Evolutionary conservation across 2,888 invertebrate genomes (phyloP), one percentile per base, ranked within the genome.

Genomic region (Camptogramma bilineatum): DNA sequence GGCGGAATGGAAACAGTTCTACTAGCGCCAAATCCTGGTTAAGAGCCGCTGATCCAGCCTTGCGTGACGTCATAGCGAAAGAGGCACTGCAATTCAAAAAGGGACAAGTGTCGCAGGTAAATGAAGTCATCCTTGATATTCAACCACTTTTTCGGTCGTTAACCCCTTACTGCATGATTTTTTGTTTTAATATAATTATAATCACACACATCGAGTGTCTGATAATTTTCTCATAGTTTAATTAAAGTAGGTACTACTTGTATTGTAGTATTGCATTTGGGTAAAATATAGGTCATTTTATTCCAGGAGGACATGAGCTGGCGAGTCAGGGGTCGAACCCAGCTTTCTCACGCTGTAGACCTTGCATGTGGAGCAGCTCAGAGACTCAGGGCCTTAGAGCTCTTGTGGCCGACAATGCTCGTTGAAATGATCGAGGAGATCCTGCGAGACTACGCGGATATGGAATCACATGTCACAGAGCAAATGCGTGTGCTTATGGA

Each of bases 51-150:
- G 97, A 97, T 83, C 96, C 97, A 24, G 96, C 96, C 4, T 87
- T 97, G 58, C 94, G 96, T 76, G 95, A 95, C 71, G 97, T 97
- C 10, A 97, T 97, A 56, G 97, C 97, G 57, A 97, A 97, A 84
- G 97, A 97, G 88, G 97, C 97, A 0, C 84, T 97, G 50, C 97
- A 97, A 74, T 97, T 96, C 94, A 95, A 95, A 74, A 94, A 95
- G 79, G 95, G 95, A 19, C 92, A 93, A 62, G 84, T 92, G 9
- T 93, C 93, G 1, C 93, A 93, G 86, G 93, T 93, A 75, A 47
- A 42, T 8, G 19, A 52, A 31, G 34, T n/a, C n/a, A n/a, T n/a
- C n/a, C n/a, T n/a, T n/a, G n/a, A n/a, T n/a, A n/a, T n/a, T n/a
- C n/a, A n/a, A n/a, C n/a, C n/a, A n/a, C n/a, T n/a, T n/a, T n/a